Base-by-base conservation (phyloP, 2,888 invertebrate species). In the Lasioglossum lativentre region DNA sequence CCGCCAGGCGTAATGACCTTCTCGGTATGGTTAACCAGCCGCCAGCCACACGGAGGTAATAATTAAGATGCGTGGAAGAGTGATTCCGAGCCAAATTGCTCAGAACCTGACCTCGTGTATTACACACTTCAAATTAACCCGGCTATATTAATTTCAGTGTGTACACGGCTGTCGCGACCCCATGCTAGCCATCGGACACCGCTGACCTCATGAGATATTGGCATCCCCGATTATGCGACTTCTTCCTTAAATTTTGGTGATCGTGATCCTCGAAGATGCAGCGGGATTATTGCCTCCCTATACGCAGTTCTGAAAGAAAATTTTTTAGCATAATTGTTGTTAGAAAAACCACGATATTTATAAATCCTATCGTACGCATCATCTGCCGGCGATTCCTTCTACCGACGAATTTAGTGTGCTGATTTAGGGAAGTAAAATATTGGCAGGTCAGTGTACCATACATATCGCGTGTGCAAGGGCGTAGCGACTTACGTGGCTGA, bases 11-110 rank as follows among this genome's bases (percentile, higher is more conserved):
- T 94, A 94, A 94, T 93, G 93, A 94, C 93, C 93, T 93, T 94
- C 93, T 93, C 92, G 92, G 92, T 93, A 93, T 92, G 92, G 93
- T 93, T 94, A 94, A 94, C 93, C 93, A 94, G 93, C 92, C 92
- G 93, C 93, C 92, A 92, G 94, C 92, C 92, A 91, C 92, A 91
- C 91, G 88, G 84, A 91, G 90, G 92, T 92, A 94, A 95, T 94
- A 94, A 94, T 94, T 94, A 94, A 92, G 89, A 88, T 90, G 93
- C 92, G 82, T 77, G 83, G 73, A 85, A 72, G 63, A 75, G 83
- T 74, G 91, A 94, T 93, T 92, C 92, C 92, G 92, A 93, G 91
- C 93, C 91, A 89, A 93, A 80, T 93, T 94, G 93, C 94, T 93
- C 92, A 93, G 92, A 92, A 82, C 80, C 75, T 87, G 47, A 80